These are phyloP conservation scores for Otocyon megalotis DNA, from an alignment of 2,113 vertebrate genomes.

Conservation along the genomic window DNA sequence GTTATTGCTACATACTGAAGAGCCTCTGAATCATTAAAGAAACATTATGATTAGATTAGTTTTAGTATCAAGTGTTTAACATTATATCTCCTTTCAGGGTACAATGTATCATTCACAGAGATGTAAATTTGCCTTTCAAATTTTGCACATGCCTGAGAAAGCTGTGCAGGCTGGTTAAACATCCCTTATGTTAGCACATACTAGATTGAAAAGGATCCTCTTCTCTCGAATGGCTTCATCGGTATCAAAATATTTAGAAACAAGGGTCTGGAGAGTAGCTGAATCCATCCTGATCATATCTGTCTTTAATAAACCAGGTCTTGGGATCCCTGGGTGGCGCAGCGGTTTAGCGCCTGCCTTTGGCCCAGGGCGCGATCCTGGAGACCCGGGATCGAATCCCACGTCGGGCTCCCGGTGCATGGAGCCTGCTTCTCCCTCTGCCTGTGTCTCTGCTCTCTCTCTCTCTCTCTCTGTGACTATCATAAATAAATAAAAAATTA, in stretches of 20 bases:
- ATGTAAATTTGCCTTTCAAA: neutral
- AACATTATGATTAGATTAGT: slow-evolving; percentile 58
- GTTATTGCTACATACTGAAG: slow-evolving; percentile 50
- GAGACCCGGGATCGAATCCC: no score
- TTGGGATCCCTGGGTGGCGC: no score
- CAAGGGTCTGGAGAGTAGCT: neutral
- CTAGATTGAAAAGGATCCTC: neutral
- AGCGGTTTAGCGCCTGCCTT: no score
- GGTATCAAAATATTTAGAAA: neutral
- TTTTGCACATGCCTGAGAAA: neutral
- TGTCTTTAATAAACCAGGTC: neutral
- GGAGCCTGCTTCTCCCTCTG: no score
- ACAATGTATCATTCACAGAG: neutral
- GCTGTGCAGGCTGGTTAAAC: neutral
- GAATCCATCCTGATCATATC: neutral
- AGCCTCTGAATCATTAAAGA: slow-evolving; percentile 51
- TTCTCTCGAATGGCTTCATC: neutral
- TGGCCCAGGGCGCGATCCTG: no score
- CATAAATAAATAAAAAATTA: no score
- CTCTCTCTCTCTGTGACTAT: no score
- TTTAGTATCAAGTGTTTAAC: neutral
- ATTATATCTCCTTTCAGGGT: slow-evolving; percentile 20
- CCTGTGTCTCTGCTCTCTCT: no score
- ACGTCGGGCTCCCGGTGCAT: no score
- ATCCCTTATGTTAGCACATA: neutral